Conservation (phyloP, 2,888 invertebrate species). For the Chrysina gloriosa region DNA sequence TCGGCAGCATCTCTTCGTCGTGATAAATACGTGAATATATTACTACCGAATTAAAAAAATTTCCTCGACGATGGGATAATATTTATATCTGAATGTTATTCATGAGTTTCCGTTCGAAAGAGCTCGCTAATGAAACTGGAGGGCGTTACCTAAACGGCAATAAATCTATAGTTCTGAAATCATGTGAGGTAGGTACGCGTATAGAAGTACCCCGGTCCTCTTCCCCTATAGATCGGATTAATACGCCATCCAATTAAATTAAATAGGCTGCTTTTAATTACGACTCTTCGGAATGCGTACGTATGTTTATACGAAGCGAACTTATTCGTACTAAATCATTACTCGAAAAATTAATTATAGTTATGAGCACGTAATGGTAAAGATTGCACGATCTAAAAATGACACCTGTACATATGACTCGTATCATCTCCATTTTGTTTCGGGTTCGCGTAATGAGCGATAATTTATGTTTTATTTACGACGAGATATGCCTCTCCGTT, state of each 20-base stretch:
- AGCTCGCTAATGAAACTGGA: conserved; percentile 40
- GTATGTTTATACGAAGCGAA: no score
- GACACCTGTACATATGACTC: no score
- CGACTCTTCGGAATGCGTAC: conserved; percentile 9
- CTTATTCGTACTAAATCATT: conserved; percentile 30
- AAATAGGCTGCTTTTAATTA: conserved; percentile 34
- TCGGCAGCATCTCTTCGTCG: not conserved
- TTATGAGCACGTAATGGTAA: no score
- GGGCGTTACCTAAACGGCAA: conserved; percentile 42
- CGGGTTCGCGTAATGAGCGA: no score
- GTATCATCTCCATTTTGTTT: no score
- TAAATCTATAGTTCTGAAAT: conserved; percentile 42
- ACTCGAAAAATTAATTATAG: conserved; percentile 23
- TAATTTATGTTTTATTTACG: no score
- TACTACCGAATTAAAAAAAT: conserved; percentile 2
- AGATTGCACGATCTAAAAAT: no score
- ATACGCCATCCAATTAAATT: conserved; percentile 35
- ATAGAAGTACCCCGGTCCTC: no score
- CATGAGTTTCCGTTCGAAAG: not conserved
- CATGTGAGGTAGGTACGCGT: conserved; percentile 27
- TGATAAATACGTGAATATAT: not conserved
- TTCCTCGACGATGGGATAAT: no score
- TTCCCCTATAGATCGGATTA: conserved; percentile 13
- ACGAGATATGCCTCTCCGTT: no score
- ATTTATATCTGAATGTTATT: not conserved